phyloP scores from a whole-genome alignment of 1,140 invertebrate species.

The Trigoniulus corallinus region DNA sequence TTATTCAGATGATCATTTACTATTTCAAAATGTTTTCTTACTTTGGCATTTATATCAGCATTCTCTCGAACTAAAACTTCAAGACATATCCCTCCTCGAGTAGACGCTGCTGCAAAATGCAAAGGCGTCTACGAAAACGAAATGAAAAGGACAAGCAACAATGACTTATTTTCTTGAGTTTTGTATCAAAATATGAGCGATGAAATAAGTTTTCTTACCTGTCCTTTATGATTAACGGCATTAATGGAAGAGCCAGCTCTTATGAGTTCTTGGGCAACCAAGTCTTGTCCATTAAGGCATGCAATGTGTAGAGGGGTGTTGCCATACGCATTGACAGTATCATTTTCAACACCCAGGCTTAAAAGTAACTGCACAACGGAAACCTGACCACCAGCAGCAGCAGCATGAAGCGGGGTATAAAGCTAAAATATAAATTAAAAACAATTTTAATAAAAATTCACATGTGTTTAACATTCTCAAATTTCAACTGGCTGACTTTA shows the following conservation, averaged over 20 bases:
- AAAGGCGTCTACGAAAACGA: slow-evolving; percentile 33
- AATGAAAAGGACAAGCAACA: not conserved
- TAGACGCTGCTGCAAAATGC: slow-evolving; percentile 43
- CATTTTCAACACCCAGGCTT: slow-evolving; percentile 34
- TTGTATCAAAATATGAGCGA: not conserved
- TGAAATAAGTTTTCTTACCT: slow-evolving; percentile 27
- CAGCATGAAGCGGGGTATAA: slow-evolving; percentile 31
- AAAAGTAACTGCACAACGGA: slow-evolving; percentile 34
- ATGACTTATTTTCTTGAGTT: not conserved
- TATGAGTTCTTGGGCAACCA: slow-evolving; percentile 33
- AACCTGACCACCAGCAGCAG: slow-evolving; percentile 26
- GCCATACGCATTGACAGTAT: slow-evolving; percentile 38
- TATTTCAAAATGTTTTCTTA: too few relatives aligned
- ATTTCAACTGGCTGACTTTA: too few relatives aligned
- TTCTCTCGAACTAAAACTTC: slow-evolving; percentile 35
- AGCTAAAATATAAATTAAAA: slow-evolving; percentile 18
- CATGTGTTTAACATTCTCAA: not conserved
- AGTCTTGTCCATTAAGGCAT: slow-evolving; percentile 40
- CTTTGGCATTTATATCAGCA: slow-evolving; percentile 35
- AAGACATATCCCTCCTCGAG: slow-evolving; percentile 41
- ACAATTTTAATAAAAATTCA: not conserved
- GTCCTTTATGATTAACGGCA: slow-evolving; percentile 27
- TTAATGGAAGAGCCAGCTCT: slow-evolving; percentile 29
- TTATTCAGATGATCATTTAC: too few relatives aligned
- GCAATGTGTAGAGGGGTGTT: slow-evolving; percentile 45